Base-by-base conservation (phyloP, 2,113 vertebrate genomes). In the Scartelaos histophorus region DNA sequence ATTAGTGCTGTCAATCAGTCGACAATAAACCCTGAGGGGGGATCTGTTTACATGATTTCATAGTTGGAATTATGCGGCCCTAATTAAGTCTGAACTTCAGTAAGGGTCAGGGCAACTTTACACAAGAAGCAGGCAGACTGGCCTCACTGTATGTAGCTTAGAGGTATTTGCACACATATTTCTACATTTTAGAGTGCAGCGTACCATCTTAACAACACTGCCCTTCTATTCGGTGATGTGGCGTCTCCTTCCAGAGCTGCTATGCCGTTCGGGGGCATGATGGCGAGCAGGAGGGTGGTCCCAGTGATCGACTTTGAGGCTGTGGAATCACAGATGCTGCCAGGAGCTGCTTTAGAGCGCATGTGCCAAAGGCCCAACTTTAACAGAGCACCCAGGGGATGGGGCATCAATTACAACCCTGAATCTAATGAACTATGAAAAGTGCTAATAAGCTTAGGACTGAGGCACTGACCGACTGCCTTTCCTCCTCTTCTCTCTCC, bases 391-490 rank as follows among this genome's bases (percentile, higher is more conserved):
- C 94, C 97, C 0, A 94, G 80, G 2, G 97, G 97, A 61, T 99
- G 98, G 94, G 85, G 82, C 85, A 80, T 78, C 12, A 76, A 89
- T 65, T 89, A 91, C 58, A 87, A 91, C 45, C 97, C 96, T 0
- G 96, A 98, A 81, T 96, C 96, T 0, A 95, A 93, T 0, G 96
- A 98, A 74, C 93, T 98, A 91, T 99, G 94, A 95, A 19, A 12
- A 7, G 0, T 0, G 0, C 1, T 64, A 29, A 77, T 16, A 61
- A 54, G 53, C 78, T 67, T 54, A 66, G 85, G 87, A 88, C 85
- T 82, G 53, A 69, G 67, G 65, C 25, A 22, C 56, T 56, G 70
- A 54, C 67, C 58, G 56, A 56, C 58, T 76, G 4, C 71, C 46
- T 45, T 0, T 71, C 74, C 64, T 25, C 61, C 65, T 11, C 62